A percentile compares a stretch with the other conserved stretches of the same genome.
phyloP scores from a whole-genome alignment of 1,140 invertebrate genomes.

The Zaprionus davidi region DNA sequence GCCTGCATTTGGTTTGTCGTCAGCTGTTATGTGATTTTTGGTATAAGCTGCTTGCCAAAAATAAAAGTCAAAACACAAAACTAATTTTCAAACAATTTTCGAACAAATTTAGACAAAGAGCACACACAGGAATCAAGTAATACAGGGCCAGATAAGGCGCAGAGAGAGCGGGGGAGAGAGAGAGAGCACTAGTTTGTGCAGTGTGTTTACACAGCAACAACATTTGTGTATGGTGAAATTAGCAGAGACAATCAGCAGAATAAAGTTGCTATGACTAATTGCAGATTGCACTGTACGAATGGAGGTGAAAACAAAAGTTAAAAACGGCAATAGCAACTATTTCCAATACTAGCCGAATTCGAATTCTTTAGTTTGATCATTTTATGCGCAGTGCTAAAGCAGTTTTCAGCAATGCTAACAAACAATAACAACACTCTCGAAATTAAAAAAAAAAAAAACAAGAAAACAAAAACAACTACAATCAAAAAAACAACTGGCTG shows the following conservation, averaged over 20 bases:
- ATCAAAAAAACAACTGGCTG: constrained; percentile 64
- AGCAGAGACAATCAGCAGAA: constrained; percentile 35
- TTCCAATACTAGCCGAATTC: constrained; percentile 11
- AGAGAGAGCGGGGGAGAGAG: background rate
- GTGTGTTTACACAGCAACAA: constrained; percentile 25
- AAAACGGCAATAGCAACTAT: constrained; percentile 30
- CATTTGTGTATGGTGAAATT: constrained; percentile 42
- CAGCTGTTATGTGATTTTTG: constrained; percentile 75
- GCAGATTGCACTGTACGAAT: background rate
- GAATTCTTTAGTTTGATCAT: constrained; percentile 3
- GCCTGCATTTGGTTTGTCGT: constrained; percentile 55
- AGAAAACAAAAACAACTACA: constrained; percentile 49
- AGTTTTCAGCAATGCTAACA: constrained; percentile 34
- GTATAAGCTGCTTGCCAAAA: constrained; percentile 63
- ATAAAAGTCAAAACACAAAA: constrained; percentile 14
- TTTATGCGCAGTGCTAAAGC: constrained; percentile 43
- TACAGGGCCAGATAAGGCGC: constrained; percentile 4
- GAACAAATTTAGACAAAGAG: constrained; percentile 14
- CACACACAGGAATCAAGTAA: background rate
- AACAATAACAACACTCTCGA: constrained; percentile 42
- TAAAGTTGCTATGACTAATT: constrained; percentile 65
- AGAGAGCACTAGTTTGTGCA: constrained; percentile 5
- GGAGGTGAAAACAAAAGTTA: constrained; percentile 12
- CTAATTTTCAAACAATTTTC: constrained; percentile 30
- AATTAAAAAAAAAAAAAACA: constrained; percentile 55